Conservation (phyloP, 2,113 vertebrate genomes). For the Cheilinus undulatus region DNA sequence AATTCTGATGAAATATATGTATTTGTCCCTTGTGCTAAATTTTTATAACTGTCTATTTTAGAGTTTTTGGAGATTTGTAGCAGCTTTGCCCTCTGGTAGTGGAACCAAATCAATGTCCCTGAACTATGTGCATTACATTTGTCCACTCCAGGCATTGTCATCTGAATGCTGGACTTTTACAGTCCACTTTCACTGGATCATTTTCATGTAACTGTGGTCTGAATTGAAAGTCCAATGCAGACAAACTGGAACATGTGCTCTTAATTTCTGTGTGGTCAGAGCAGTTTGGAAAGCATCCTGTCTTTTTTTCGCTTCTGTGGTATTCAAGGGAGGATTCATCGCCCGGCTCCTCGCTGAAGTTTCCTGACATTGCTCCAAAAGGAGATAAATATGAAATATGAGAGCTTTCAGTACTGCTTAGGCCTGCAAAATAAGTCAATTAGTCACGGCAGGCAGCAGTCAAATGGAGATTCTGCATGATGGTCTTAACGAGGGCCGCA, state of each 20-base stretch:
- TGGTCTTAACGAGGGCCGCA: constrained; percentile 80
- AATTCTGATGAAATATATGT: too few relatives aligned
- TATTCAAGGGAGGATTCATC: constrained; percentile 33
- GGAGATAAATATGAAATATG: constrained; percentile 80
- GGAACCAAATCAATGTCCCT: too few relatives aligned
- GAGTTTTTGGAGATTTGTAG: too few relatives aligned
- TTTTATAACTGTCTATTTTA: too few relatives aligned
- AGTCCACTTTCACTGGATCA: too few relatives aligned
- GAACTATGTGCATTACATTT: too few relatives aligned
- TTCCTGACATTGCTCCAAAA: constrained; percentile 71
- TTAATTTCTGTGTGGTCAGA: constrained; percentile 18
- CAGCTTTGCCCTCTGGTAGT: too few relatives aligned
- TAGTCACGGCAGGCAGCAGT: constrained; percentile 80
- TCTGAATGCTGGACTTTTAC: too few relatives aligned
- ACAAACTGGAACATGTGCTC: neutral
- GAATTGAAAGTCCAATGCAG: constrained; percentile 19
- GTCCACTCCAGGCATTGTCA: too few relatives aligned
- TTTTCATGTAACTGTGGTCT: too few relatives aligned
- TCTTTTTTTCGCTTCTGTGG: constrained; percentile 7
- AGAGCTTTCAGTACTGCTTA: constrained; percentile 79
- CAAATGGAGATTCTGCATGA: constrained; percentile 80
- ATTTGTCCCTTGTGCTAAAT: too few relatives aligned
- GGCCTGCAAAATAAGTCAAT: constrained; percentile 81
- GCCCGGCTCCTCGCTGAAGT: constrained; percentile 44
- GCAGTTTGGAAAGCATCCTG: constrained; percentile 8